A percentile compares a stretch with the other conserved stretches of the same genome.
Evolutionary conservation across 2,888 invertebrate species (phyloP).

Genomic region (Orchesellides sinensis): DNA sequence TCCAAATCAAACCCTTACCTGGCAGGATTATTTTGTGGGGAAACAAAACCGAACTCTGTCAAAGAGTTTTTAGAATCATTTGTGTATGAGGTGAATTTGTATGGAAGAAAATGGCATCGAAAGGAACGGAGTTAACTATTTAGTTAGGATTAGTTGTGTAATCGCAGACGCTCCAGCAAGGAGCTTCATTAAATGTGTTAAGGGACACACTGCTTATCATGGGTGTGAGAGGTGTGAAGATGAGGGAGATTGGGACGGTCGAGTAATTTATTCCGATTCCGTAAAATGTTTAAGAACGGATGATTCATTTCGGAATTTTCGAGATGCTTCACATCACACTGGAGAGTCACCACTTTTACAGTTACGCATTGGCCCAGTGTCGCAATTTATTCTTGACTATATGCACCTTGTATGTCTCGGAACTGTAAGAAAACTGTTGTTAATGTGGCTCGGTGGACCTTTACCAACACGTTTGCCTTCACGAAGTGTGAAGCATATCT

Average conservation of each 20-base stretch:
- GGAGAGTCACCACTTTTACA: neutral
- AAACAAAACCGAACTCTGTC: constrained; percentile 31
- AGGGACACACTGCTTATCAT: constrained; percentile 20
- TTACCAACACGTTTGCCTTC: neutral
- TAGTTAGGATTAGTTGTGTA: constrained; percentile 26
- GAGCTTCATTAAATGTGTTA: constrained; percentile 28
- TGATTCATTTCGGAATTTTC: neutral
- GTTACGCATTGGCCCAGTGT: constrained; percentile 1
- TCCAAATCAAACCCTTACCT: neutral
- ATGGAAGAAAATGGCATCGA: constrained; percentile 28
- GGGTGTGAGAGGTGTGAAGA: constrained; percentile 41
- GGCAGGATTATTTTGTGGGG: constrained; percentile 25
- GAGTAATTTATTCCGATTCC: neutral
- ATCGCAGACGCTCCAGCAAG: constrained; percentile 54
- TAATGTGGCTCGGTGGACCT: constrained; percentile 1
- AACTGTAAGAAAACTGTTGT: constrained; percentile 6
- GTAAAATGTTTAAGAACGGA: neutral
- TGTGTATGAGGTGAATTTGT: constrained; percentile 4
- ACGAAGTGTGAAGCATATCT: neutral
- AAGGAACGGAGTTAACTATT: neutral
- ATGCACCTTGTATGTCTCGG: constrained; percentile 37
- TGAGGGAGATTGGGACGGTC: constrained; percentile 27
- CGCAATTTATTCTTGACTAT: neutral
- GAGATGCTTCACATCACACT: constrained; percentile 19
- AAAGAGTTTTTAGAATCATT: constrained; percentile 23